Percentiles rank a stretch among this genome's conserved stretches.
These are phyloP conservation scores for Ophion ventricosus DNA, from an alignment of 2,888 invertebrate species.

Conservation along the genomic window DNA sequence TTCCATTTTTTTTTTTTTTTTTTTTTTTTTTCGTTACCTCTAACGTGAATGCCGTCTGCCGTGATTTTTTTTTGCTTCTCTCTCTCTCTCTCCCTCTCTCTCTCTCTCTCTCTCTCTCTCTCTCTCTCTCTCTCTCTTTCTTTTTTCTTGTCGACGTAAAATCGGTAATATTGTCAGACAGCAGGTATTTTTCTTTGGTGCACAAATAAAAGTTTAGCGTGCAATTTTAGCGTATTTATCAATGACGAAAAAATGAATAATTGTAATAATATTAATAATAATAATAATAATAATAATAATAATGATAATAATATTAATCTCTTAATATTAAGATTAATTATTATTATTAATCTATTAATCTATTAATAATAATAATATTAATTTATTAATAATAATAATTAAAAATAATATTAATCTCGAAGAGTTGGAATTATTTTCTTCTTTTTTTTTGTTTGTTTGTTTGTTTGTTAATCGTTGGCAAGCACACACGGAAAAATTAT, in stretches of 20 bases:
- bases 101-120: constrained; percentile 20
- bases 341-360: no score
- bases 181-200: constrained; percentile 69
- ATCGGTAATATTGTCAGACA: constrained; percentile 67
- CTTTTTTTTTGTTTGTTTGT: no score
- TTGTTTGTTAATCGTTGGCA: background rate
- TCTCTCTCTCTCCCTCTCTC: constrained; percentile 17
- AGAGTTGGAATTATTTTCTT: background rate
- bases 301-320: no score
- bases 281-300: constrained; percentile 2
- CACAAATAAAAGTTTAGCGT: constrained; percentile 58
- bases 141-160: constrained; percentile 53
- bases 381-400: background rate
- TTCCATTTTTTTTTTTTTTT: constrained; percentile 41
- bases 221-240: constrained; percentile 42
- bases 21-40: constrained; percentile 47
- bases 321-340: no score
- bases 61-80: constrained; percentile 29
- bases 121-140: constrained; percentile 20
- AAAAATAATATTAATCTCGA: background rate
- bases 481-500: constrained; percentile 17
- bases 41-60: constrained; percentile 61
- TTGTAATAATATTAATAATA: background rate
- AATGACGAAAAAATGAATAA: background rate
- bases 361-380: no score